Evolutionary conservation across 1,140 invertebrate species (phyloP).

Genomic region (Myzus persicae): DNA sequence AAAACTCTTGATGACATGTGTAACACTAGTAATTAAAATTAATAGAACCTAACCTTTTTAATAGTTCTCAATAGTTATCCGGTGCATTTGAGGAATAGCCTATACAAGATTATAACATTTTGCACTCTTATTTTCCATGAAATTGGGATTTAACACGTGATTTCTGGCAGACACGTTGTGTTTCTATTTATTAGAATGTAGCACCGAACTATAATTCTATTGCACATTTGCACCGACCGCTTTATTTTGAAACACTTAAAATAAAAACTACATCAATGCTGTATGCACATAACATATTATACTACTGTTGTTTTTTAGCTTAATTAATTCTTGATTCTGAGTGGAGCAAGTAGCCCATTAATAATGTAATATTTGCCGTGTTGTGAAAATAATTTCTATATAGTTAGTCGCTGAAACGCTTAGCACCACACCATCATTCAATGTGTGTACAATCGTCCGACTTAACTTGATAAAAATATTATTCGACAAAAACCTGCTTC

Average conservation of each 20-base stretch:
- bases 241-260: conserved; percentile 17
- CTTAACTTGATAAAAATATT: neutral
- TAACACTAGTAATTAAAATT: neutral
- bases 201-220: neutral
- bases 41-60: neutral
- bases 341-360: neutral
- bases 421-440: neutral
- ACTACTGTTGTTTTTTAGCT: neutral
- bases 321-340: neutral
- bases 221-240: neutral
- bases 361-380: neutral
- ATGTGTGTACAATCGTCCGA: neutral
- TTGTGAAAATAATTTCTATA: neutral
- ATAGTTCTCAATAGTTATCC: neutral
- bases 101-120: neutral
- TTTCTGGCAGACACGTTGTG: neutral
- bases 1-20: neutral
- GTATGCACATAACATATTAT: neutral
- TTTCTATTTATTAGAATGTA: neutral
- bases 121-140: neutral
- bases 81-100: neutral
- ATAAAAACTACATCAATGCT: neutral
- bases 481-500: neutral
- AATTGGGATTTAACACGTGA: neutral
- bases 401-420: neutral